These are phyloP conservation scores for Lysandra bellargus DNA, from an alignment of 2,888 invertebrate species.

Conservation along the genomic window DNA sequence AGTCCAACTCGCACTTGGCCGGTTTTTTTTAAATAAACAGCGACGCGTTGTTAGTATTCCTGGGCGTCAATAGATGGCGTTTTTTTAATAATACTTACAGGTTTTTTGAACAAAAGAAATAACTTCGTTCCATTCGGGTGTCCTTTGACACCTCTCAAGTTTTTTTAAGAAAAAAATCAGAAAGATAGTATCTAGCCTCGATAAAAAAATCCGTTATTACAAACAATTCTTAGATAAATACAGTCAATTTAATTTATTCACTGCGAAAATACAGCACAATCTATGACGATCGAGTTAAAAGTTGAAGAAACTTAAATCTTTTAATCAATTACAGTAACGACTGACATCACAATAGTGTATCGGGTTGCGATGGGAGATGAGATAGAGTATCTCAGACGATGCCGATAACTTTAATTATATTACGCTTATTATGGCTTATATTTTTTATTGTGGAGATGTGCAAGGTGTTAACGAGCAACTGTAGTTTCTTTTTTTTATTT, in stretches of 20 bases:
- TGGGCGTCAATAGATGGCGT: too few species aligned
- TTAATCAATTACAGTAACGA: constrained; percentile 62
- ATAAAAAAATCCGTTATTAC: too few species aligned
- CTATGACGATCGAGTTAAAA: constrained; percentile 38
- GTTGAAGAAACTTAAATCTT: constrained; percentile 56
- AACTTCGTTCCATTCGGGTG: too few species aligned
- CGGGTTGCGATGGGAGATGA: constrained; percentile 59
- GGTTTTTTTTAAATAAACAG: too few species aligned
- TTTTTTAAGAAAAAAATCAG: too few species aligned
- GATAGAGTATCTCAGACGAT: constrained; percentile 44
- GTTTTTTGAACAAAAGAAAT: too few species aligned
- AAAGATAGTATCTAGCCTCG: too few species aligned
- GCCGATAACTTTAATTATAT: constrained; percentile 12
- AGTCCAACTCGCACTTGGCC: too few species aligned
- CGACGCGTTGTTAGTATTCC: too few species aligned
- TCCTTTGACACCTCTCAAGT: too few species aligned
- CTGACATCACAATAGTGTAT: constrained; percentile 69
- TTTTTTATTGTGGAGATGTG: not conserved
- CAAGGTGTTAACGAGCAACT: not conserved
- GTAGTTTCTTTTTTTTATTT: not conserved
- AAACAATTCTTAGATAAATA: not conserved
- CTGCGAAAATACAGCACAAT: constrained; percentile 1
- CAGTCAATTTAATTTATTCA: constrained; percentile 9
- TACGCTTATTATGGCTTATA: not conserved
- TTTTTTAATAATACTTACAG: too few species aligned